Evolutionary conservation across 35 echinoderm and acorn worm species (phyloP).

Genomic region (Lytechinus pictus): DNA sequence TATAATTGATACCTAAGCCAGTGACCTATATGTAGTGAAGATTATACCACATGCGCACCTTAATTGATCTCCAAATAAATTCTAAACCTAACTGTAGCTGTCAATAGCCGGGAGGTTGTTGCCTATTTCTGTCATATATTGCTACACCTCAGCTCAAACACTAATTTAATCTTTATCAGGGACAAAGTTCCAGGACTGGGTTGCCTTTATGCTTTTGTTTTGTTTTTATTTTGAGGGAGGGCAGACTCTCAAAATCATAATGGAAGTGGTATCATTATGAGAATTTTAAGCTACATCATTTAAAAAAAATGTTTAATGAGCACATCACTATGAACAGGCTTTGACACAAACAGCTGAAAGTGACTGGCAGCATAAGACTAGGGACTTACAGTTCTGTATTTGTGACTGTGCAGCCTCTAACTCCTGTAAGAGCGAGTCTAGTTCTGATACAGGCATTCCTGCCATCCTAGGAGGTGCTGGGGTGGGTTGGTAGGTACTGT

Average conservation of each 20-base stretch:
- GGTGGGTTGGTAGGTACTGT: conserved; percentile 69
- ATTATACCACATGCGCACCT: not conserved
- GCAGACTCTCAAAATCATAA: too few relatives aligned
- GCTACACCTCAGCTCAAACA: too few relatives aligned
- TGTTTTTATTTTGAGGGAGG: too few relatives aligned
- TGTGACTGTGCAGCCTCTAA: conserved; percentile 89
- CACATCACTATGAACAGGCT: too few relatives aligned
- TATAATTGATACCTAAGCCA: not conserved
- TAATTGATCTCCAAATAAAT: not conserved
- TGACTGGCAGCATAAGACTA: not conserved
- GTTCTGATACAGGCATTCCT: conserved; percentile 68
- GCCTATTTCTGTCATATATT: too few relatives aligned
- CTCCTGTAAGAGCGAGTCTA: conserved; percentile 89
- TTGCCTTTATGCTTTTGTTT: too few relatives aligned
- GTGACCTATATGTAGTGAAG: not conserved
- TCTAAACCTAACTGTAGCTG: not conserved
- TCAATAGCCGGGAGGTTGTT: too few relatives aligned
- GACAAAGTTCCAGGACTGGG: too few relatives aligned
- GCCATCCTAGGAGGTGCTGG: conserved; percentile 67
- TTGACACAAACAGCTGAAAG: not conserved
- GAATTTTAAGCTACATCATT: too few relatives aligned
- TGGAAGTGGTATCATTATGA: too few relatives aligned
- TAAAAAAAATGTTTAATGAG: too few relatives aligned
- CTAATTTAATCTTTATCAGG: too few relatives aligned
- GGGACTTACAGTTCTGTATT: conserved; percentile 79